These are phyloP conservation scores for Polypterus senegalus DNA, from an alignment of 2,113 vertebrate species.

Conservation along the genomic window DNA sequence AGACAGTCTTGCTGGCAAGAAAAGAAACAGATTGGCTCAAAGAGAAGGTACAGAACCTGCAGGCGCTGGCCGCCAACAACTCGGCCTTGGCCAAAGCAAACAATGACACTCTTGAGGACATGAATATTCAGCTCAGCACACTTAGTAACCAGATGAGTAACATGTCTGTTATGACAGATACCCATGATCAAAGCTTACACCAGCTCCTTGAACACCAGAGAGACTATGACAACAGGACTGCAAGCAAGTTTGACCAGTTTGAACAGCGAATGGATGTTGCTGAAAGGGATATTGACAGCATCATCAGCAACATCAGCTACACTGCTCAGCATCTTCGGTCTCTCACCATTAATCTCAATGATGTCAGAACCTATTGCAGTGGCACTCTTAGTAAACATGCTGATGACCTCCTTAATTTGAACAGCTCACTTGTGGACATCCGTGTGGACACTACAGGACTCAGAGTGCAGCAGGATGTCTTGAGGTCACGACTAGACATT, in stretches of 20 bases:
- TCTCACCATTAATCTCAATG: slow-evolving; percentile 72
- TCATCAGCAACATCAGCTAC: slow-evolving; percentile 85
- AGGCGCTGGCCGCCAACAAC: slow-evolving; percentile 65
- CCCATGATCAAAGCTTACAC: slow-evolving; percentile 69
- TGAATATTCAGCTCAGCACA: slow-evolving; percentile 63
- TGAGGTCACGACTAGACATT: slow-evolving; percentile 71
- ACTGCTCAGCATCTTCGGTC: slow-evolving; percentile 77
- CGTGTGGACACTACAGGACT: slow-evolving; percentile 60
- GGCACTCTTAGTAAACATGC: slow-evolving; percentile 76
- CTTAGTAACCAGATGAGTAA: slow-evolving; percentile 75
- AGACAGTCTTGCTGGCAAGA: slow-evolving; percentile 63
- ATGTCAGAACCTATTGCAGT: slow-evolving; percentile 69
- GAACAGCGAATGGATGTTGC: slow-evolving; percentile 69
- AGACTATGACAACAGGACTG: slow-evolving; percentile 67
- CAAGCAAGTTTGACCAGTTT: slow-evolving; percentile 59
- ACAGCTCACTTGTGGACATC: slow-evolving; percentile 62
- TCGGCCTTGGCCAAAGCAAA: slow-evolving; percentile 72
- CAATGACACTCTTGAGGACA: slow-evolving; percentile 76
- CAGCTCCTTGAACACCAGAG: slow-evolving; percentile 77
- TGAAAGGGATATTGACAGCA: slow-evolving; percentile 68
- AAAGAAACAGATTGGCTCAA: slow-evolving; percentile 78
- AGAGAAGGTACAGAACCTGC: slow-evolving; percentile 71
- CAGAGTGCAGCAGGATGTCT: slow-evolving; percentile 71
- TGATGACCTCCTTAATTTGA: slow-evolving; percentile 69
- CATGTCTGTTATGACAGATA: slow-evolving; percentile 65